Evolutionary conservation across 2,888 invertebrate species (phyloP), one percentile per base, ranked within the genome.

Genomic region (Drosophila nigricruria): DNA sequence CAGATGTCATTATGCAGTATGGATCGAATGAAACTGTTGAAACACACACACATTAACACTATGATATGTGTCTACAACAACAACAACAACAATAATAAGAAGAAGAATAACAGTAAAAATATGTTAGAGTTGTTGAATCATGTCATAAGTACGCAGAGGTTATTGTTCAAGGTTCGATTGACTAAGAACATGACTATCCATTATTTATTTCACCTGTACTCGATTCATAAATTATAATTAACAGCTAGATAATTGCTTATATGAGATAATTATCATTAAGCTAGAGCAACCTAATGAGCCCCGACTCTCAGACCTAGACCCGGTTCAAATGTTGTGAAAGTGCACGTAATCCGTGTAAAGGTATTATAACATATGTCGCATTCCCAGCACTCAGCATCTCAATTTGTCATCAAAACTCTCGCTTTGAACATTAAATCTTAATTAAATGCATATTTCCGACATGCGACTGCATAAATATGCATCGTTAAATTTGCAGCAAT

Each of bases 111-210:
- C 42, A 34, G n/a, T 42, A 53, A 14, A 10, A 56, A 5, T 32
- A 23, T 30, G 49, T 14, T 25, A 36, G 27, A 43, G 65, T 53
- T 45, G 70, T 70, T 57, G 54, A 45, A 53, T 60, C 40, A 47
- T 64, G 23, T 2, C 32, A 23, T 16, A 58, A 36, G 34, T 27
- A 38, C 30, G 18, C 16, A 23, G 63, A 47, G 40, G 40, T 52
- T 50, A 40, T 10, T 52, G 23, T 16, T 34, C 50, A 23, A 45
- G 63, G 63, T 49, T 74, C 70, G 59, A 42, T 42, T n/a, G 5
- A 53, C 63, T 40, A 16, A 27, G 14, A 63, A 61, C 61, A 63
- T 60, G 63, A 32, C 25, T 12, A 20, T 27, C 12, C 40, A 50
- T 65, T 32, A 62, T 50, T 43, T 34, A 61, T n/a, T 36, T 36